Conservation (phyloP, 92 coral and sea anemone genomes). For the Siderastrea radians region DNA sequence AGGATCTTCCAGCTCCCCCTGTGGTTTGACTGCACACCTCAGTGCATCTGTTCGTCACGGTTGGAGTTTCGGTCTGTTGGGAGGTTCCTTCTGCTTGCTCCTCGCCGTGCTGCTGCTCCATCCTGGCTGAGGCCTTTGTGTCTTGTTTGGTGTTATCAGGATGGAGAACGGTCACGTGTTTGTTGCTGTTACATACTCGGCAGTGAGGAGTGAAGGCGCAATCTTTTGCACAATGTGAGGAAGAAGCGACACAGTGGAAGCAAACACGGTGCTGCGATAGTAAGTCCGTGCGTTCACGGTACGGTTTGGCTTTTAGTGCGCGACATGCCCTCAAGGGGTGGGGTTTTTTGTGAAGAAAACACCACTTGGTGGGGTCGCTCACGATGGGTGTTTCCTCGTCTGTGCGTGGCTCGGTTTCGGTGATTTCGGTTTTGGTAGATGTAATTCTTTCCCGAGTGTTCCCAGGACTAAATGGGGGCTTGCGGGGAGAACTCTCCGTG, state of each 20-base stretch:
- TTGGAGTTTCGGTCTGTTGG: not conserved
- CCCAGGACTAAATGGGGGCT: not conserved
- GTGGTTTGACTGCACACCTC: constrained; percentile 50
- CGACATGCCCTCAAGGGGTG: constrained; percentile 66
- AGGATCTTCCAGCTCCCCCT: constrained; percentile 44
- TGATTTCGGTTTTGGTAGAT: constrained; percentile 9
- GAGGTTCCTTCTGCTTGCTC: constrained; percentile 17
- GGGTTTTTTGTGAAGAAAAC: constrained; percentile 58
- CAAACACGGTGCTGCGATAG: constrained; percentile 53
- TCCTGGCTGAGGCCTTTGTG: too few species aligned
- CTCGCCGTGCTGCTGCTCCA: constrained; percentile 47
- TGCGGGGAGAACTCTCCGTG: not conserved
- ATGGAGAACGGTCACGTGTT: constrained; percentile 54
- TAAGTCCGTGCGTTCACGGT: constrained; percentile 30
- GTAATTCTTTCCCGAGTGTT: constrained; percentile 3
- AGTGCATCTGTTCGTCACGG: constrained; percentile 49
- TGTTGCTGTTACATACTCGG: constrained; percentile 37
- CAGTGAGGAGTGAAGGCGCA: constrained; percentile 45
- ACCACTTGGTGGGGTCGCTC: constrained; percentile 56
- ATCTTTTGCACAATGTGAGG: constrained; percentile 45
- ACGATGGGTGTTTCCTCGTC: constrained; percentile 18
- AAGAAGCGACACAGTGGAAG: constrained; percentile 59
- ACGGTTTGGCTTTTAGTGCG: constrained; percentile 32
- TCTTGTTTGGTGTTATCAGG: constrained; percentile 8
- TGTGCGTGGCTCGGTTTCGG: constrained; percentile 1